A percentile compares a stretch with the other conserved stretches of the same genome.
Evolutionary conservation across 1,140 invertebrate genomes (phyloP).

Genomic region (Drosophila pseudoobscura): DNA sequence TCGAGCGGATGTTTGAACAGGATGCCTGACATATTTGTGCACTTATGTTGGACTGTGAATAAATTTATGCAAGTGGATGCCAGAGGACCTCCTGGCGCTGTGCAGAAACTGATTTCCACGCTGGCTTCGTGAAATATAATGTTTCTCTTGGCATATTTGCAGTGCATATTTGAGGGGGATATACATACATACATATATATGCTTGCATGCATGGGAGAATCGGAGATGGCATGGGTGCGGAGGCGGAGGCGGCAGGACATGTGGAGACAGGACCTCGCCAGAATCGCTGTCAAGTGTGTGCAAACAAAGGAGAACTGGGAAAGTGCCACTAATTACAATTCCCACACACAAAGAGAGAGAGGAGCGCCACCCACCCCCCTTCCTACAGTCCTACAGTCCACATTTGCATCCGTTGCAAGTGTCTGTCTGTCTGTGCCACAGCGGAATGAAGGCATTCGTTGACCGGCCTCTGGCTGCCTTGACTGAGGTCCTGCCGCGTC

Average conservation of each 20-base stretch:
- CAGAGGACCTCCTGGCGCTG: not conserved
- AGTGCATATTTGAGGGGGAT: constrained; percentile 42
- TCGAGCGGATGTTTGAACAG: too few species aligned
- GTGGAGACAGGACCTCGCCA: constrained; percentile 34
- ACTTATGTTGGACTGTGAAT: not conserved
- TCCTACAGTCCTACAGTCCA: not conserved
- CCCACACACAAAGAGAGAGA: constrained; percentile 43
- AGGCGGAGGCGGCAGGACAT: constrained; percentile 1
- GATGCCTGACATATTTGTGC: not conserved
- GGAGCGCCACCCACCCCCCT: constrained; percentile 1
- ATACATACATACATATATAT: not conserved
- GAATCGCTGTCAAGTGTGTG: constrained; percentile 66
- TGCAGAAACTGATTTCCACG: constrained; percentile 9
- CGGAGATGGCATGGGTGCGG: not conserved
- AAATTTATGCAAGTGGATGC: constrained; percentile 22
- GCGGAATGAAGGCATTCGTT: constrained; percentile 27
- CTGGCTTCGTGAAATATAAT: constrained; percentile 31
- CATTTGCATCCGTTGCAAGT: constrained; percentile 57
- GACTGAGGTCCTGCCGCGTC: constrained; percentile 33
- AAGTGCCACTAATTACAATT: constrained; percentile 81
- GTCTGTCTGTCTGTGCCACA: constrained; percentile 24
- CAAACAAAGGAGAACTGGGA: constrained; percentile 76
- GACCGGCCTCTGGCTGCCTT: constrained; percentile 37
- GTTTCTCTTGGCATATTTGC: constrained; percentile 68
- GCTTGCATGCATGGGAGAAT: not conserved